Conservation (phyloP, 2,113 vertebrate species). For the Anser brachyrhynchus region DNA sequence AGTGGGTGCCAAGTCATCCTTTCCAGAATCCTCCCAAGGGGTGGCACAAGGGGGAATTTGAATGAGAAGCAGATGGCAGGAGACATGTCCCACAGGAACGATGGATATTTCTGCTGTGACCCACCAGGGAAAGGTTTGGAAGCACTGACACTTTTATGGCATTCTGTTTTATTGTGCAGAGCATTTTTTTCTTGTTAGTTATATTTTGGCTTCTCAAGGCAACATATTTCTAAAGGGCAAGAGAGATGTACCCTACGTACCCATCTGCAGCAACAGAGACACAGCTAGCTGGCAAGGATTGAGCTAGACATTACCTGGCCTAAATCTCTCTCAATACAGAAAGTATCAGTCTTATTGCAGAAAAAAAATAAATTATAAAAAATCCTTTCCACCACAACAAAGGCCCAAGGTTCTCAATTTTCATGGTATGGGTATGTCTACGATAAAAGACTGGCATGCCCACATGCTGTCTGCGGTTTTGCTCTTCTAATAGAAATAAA, state of each 20-base stretch:
- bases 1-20: slow-evolving; percentile 1
- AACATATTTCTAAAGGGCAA: slow-evolving; percentile 50
- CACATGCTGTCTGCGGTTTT: neutral
- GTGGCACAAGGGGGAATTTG: neutral
- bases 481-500: neutral
- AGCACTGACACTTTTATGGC: slow-evolving; percentile 60
- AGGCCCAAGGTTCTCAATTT: neutral
- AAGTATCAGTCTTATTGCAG: neutral
- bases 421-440: neutral
- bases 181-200: slow-evolving; percentile 59
- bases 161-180: slow-evolving; percentile 47
- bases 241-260: neutral
- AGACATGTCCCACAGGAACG: neutral
- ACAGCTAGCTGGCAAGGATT: neutral
- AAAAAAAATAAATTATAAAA: neutral
- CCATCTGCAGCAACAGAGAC: neutral
- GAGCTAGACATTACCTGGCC: neutral
- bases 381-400: neutral
- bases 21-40: slow-evolving; percentile 39
- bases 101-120: slow-evolving; percentile 62
- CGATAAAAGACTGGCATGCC: neutral
- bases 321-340: neutral
- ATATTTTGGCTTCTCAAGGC: slow-evolving; percentile 41
- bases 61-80: slow-evolving; percentile 62
- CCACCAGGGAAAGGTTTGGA: slow-evolving; percentile 60